Evolutionary conservation across 2,888 invertebrate genomes (phyloP), one percentile per base, ranked within the genome.

Genomic region (Tipula vernalis): DNA sequence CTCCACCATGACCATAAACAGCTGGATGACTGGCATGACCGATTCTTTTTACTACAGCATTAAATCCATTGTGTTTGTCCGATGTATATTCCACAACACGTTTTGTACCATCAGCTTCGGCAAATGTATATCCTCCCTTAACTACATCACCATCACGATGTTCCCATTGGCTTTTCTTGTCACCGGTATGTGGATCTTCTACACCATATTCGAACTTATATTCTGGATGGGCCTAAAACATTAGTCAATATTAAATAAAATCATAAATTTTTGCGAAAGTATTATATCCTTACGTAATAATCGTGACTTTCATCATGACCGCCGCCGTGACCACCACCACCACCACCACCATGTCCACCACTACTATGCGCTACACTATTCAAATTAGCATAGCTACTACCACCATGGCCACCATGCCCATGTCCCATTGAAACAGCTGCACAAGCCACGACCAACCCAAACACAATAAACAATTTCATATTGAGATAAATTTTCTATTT

Each of bases 141-240:
- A 93, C 93, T 87, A 90, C 89, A 89, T 92, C 93, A 36, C 93
- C 93, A 88, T 93, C 92, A 44, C 93, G 91, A 57, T 92, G 90
- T 89, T 93, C 93, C 90, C 92, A 91, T 88, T 92, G 92, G 87
- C 91, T 91, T 88, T 92, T 92, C 18, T 91, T 90, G 87, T 92
- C 92, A 1, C 92, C 92, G 0, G 92, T 92, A 83, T 92, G 92
- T 0, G 90, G 89, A 87, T 92, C 92, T 88, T 92, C 91, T 15
- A 92, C 92, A 1, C 92, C 92, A 88, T 92, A 92, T 88, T 92
- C 91, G 88, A 91, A 92, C 15, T 90, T 90, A 87, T 92, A 92
- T 89, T 92, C 91, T 47, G 92, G 92, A 88, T 92, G 90, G 51
- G 90, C 89, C 90, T 90, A 88, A 51, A 88, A 88, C 28, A 57